phyloP scores from a whole-genome alignment of 2,113 vertebrate species.

The Eulacestoma nigropectus region DNA sequence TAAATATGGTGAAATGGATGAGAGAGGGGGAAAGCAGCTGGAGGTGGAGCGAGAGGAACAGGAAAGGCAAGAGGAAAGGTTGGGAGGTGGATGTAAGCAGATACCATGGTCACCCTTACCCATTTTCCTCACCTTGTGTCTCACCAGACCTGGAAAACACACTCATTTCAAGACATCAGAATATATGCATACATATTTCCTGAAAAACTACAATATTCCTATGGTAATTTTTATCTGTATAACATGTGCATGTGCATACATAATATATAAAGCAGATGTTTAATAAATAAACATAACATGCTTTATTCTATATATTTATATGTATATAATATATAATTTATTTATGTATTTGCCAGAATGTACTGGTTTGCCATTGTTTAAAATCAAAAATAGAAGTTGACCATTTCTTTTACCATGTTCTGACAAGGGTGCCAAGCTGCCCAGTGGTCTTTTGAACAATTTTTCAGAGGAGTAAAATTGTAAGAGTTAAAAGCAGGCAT shows the following conservation, averaged over 20 bases:
- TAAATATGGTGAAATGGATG: neutral
- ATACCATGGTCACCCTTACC: too few relatives aligned
- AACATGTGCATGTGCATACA: fast-evolving
- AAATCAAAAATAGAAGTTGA: neutral
- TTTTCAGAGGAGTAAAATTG: neutral
- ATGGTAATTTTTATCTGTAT: fast-evolving
- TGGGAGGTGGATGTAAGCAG: neutral
- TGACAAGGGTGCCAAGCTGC: neutral
- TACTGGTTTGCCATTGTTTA: neutral
- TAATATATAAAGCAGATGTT: neutral
- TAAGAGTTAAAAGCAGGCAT: neutral
- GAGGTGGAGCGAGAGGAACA: neutral
- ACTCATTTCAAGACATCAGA: neutral
- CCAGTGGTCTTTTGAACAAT: neutral
- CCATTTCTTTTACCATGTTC: neutral
- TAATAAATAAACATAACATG: neutral
- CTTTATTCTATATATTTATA: neutral
- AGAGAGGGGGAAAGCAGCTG: neutral
- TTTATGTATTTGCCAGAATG: neutral
- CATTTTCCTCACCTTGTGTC: neutral
- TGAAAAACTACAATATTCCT: neutral
- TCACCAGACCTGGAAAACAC: neutral
- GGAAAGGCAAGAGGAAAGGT: neutral
- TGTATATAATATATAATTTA: neutral
- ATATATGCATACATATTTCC: neutral